Percentiles rank a stretch among this genome's conserved stretches.
Conservation (phyloP, 2,113 vertebrate genomes). For the Caretta caretta region DNA sequence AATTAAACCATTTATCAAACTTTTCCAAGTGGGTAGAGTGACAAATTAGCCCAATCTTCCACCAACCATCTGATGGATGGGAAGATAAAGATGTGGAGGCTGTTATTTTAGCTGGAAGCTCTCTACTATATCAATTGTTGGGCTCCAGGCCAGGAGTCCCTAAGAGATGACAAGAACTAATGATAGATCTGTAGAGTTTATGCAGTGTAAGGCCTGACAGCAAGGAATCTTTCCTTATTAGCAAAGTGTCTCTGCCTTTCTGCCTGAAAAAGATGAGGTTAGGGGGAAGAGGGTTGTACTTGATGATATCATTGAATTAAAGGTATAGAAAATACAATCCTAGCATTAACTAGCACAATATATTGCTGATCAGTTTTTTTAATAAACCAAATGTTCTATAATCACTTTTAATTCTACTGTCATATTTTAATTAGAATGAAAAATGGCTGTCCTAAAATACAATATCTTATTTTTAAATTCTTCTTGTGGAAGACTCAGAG, state of each 20-base stretch:
- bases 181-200: constrained; percentile 41
- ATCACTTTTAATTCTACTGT: background rate
- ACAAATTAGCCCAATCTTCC: constrained; percentile 71
- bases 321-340: background rate
- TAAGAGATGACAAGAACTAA: constrained; percentile 67
- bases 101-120: constrained; percentile 78
- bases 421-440: background rate
- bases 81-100: constrained; percentile 70
- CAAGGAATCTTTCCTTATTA: constrained; percentile 49
- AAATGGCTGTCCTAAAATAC: background rate
- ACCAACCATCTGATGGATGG: constrained; percentile 67
- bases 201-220: constrained; percentile 33
- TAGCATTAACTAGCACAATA: background rate
- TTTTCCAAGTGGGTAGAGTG: constrained; percentile 63
- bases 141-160: constrained; percentile 56
- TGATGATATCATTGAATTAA: background rate
- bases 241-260: background rate
- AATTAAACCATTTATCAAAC: constrained; percentile 80
- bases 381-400: background rate
- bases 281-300: background rate
- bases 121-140: constrained; percentile 68
- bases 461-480: background rate
- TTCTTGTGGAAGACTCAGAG: rapidly evolving
- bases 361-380: rapidly evolving
- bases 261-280: background rate